A percentile compares a stretch with the other conserved stretches of the same genome.
These are phyloP conservation scores for Charina bottae DNA, from an alignment of 2,113 vertebrate genomes.

Conservation along the genomic window DNA sequence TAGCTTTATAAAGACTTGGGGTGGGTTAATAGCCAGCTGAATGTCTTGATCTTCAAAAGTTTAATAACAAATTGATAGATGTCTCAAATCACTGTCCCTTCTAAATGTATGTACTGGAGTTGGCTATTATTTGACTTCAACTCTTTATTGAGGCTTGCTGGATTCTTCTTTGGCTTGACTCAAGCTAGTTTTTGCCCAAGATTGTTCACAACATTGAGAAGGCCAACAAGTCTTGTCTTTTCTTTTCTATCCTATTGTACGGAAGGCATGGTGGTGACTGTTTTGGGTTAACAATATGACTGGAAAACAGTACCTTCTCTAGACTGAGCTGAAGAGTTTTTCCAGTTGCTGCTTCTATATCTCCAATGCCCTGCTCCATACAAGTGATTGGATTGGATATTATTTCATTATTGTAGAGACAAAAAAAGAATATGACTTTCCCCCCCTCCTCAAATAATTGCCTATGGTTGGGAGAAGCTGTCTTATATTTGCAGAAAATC, in stretches of 20 bases:
- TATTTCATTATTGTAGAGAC: too few relatives aligned
- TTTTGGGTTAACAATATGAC: neutral
- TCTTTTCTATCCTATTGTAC: neutral
- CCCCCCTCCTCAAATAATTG: too few relatives aligned
- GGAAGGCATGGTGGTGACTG: neutral
- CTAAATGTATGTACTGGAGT: neutral
- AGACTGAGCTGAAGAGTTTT: neutral
- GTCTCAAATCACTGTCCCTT: neutral
- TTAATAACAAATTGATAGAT: neutral
- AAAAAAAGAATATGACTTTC: too few relatives aligned
- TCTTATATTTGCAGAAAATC: neutral
- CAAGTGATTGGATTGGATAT: neutral
- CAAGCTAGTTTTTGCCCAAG: neutral
- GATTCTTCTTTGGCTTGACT: neutral
- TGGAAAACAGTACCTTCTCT: neutral
- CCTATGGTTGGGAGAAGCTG: neutral
- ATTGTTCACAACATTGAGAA: neutral
- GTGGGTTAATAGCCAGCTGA: neutral
- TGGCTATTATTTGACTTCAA: neutral
- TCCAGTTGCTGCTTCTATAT: neutral
- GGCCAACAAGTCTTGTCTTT: neutral
- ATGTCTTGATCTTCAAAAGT: neutral
- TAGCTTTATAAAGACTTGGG: neutral
- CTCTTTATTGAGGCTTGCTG: neutral
- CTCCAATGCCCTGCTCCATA: neutral